Evolutionary conservation across 2,113 vertebrate species (phyloP).

Genomic region (Otus sunia): DNA sequence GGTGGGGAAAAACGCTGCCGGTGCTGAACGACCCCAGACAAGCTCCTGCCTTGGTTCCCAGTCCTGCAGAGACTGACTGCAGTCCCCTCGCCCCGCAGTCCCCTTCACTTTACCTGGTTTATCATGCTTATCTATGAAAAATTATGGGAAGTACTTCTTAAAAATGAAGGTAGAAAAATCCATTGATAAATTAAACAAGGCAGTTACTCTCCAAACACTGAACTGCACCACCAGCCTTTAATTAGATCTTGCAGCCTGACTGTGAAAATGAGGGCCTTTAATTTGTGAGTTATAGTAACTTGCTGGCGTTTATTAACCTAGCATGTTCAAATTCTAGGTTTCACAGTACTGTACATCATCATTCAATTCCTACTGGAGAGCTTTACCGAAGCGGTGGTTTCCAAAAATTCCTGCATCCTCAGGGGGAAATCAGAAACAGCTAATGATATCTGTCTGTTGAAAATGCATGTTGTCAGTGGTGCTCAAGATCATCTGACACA

Average conservation of each 20-base stretch:
- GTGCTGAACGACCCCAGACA: background rate
- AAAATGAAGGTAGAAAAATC: background rate
- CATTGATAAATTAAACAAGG: background rate
- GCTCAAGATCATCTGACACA: background rate
- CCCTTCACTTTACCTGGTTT: rapidly evolving
- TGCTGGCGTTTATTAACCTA: slow-evolving; percentile 26
- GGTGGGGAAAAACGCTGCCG: rapidly evolving
- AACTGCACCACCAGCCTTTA: slow-evolving; percentile 45
- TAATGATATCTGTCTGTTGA: background rate
- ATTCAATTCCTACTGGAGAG: background rate
- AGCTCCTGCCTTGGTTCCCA: background rate
- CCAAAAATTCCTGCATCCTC: background rate
- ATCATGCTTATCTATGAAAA: background rate
- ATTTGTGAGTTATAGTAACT: slow-evolving; percentile 34
- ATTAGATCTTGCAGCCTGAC: slow-evolving; percentile 33
- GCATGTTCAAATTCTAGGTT: background rate
- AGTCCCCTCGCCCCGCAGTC: rapidly evolving
- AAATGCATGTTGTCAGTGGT: rapidly evolving
- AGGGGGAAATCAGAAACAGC: background rate
- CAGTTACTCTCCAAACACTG: background rate
- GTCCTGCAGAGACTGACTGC: background rate
- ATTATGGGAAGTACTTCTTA: background rate
- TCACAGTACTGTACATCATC: background rate
- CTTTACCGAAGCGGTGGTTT: background rate
- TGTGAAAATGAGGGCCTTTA: slow-evolving; percentile 63